Evolutionary conservation across 2,888 invertebrate species (phyloP).

Genomic region (Galerucella pusilla): DNA sequence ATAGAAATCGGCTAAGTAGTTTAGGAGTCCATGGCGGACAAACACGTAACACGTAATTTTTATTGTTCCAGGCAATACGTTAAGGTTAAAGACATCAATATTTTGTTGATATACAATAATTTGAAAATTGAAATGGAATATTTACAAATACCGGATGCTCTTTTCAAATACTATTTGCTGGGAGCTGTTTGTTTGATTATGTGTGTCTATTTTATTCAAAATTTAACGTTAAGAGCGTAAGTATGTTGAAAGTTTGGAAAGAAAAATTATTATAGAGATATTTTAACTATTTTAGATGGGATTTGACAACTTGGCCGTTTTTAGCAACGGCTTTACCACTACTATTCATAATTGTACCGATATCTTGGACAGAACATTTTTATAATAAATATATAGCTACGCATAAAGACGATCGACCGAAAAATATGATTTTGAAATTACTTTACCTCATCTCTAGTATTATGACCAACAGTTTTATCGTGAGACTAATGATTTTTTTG

Average conservation of each 20-base stretch:
- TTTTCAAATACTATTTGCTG: conserved; percentile 84
- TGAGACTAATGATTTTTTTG: conserved; percentile 75
- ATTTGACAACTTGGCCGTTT: conserved; percentile 65
- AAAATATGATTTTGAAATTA: conserved; percentile 66
- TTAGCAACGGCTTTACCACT: conserved; percentile 65
- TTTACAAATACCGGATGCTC: conserved; percentile 80
- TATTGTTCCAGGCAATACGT: conserved; percentile 74
- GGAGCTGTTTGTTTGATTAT: conserved; percentile 71
- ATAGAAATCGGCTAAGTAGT: too few species aligned
- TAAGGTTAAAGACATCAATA: conserved; percentile 70
- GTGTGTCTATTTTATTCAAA: conserved; percentile 72
- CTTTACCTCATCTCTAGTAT: conserved; percentile 72
- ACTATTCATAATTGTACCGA: conserved; percentile 72
- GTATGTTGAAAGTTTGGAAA: conserved; percentile 46
- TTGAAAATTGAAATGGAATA: conserved; percentile 78
- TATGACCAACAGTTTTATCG: conserved; percentile 72
- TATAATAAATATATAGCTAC: conserved; percentile 49
- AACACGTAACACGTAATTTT: conserved; percentile 8
- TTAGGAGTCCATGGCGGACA: too few species aligned
- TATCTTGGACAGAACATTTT: conserved; percentile 78
- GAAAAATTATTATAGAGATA: too few species aligned
- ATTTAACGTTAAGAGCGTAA: conserved; percentile 69
- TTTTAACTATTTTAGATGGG: conserved; percentile 50
- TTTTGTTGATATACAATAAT: conserved; percentile 74
- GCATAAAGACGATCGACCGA: conserved; percentile 69